Percentiles rank a stretch among this genome's conserved stretches.
Conservation (phyloP, 23 tunicate genomes). For the Trididemnum clinides region DNA sequence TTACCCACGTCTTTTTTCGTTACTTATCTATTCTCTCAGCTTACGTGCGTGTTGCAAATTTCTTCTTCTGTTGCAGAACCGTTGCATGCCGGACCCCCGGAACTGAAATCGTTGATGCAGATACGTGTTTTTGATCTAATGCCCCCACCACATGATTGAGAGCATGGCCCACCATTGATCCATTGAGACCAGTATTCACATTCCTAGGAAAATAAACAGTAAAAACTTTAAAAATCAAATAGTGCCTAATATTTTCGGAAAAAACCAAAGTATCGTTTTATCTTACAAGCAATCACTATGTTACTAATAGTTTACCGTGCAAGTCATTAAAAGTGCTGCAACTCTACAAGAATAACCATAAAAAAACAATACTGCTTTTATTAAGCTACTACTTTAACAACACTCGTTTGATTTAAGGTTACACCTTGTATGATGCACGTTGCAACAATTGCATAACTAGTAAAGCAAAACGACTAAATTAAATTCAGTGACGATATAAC, state of each 20-base stretch:
- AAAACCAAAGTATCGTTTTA: too few species aligned
- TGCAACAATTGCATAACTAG: too few species aligned
- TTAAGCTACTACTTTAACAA: too few species aligned
- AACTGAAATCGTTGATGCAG: conserved; percentile 45
- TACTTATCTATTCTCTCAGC: neutral
- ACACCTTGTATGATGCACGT: too few species aligned
- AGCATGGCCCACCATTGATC: conserved; percentile 42
- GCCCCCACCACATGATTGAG: conserved; percentile 31
- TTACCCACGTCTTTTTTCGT: neutral
- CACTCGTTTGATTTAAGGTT: too few species aligned
- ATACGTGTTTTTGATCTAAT: conserved; percentile 16
- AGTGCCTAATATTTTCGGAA: too few species aligned
- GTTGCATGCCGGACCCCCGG: conserved; percentile 42
- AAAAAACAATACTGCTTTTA: too few species aligned
- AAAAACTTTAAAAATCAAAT: neutral
- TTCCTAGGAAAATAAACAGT: neutral
- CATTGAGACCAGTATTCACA: conserved; percentile 61
- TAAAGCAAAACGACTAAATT: neutral
- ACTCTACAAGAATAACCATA: too few species aligned
- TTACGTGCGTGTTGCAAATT: conserved; percentile 52
- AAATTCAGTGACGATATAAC: neutral
- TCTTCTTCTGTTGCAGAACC: conserved; percentile 10
- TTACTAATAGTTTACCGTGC: too few species aligned
- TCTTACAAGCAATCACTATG: too few species aligned
- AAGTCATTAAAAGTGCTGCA: too few species aligned